A percentile compares a stretch with the other conserved stretches of the same genome.
phyloP scores from a whole-genome alignment of 1,140 invertebrate genomes.

The Dolichoris vasculosae region DNA sequence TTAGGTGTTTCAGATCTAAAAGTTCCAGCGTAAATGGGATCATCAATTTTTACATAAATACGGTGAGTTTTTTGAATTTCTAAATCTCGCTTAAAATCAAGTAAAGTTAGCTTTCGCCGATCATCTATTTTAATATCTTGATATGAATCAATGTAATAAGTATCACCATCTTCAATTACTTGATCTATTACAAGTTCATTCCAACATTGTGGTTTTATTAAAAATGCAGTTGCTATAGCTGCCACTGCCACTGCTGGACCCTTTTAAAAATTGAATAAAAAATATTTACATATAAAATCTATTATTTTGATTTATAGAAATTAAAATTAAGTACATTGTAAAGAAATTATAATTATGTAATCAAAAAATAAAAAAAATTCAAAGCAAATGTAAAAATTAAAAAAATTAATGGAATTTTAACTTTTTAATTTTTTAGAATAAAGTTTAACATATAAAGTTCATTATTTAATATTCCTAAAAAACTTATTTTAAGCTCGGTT shows the following conservation, averaged over 20 bases:
- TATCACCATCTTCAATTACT: slow-evolving; percentile 68
- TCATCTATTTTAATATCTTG: slow-evolving; percentile 59
- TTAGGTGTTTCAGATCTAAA: slow-evolving; percentile 65
- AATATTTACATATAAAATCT: too few species aligned
- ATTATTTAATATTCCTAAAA: too few species aligned
- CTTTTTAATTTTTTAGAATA: too few species aligned
- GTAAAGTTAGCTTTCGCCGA: slow-evolving; percentile 57
- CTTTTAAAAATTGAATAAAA: slow-evolving; percentile 47
- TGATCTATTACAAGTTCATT: slow-evolving; percentile 67
- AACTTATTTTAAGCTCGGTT: too few species aligned
- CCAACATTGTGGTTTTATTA: slow-evolving; percentile 66
- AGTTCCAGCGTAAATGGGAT: slow-evolving; percentile 62
- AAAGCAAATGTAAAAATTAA: too few species aligned
- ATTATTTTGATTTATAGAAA: too few species aligned
- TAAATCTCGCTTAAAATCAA: slow-evolving; percentile 59
- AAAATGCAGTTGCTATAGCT: slow-evolving; percentile 65
- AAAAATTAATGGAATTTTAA: too few species aligned
- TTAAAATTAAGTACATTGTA: too few species aligned
- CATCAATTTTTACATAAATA: slow-evolving; percentile 61
- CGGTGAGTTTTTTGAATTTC: slow-evolving; percentile 60
- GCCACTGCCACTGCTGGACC: slow-evolving; percentile 66
- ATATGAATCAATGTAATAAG: slow-evolving; percentile 67
- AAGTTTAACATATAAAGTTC: too few species aligned
- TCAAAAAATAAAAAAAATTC: too few species aligned
- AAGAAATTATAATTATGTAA: too few species aligned